Conservation (phyloP, 2,888 invertebrate species). For the Torymus auratus region DNA sequence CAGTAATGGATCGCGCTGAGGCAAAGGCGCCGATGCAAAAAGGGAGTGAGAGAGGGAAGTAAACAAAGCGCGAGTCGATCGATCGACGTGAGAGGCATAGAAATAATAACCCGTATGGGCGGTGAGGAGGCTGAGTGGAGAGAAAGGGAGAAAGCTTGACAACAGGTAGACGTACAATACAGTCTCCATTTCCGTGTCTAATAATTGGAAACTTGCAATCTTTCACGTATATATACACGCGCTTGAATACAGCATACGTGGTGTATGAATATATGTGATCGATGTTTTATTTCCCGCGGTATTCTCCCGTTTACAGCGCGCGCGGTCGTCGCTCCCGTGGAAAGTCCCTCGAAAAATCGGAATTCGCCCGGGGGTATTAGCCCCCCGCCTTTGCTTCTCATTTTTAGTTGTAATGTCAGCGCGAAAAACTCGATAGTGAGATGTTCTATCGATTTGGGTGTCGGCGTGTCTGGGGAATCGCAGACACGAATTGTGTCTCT, state of each 20-base stretch:
- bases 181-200: conserved; percentile 16
- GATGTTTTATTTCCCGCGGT: conserved; percentile 1
- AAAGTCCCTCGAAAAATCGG: too few species aligned
- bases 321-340: not conserved
- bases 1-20: too few species aligned
- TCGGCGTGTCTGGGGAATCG: too few species aligned
- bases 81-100: conserved; percentile 7
- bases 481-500: too few species aligned
- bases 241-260: not conserved
- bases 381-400: too few species aligned
- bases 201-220: conserved; percentile 38
- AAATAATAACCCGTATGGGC: conserved; percentile 34
- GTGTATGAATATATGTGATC: conserved; percentile 7
- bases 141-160: conserved; percentile 1
- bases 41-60: too few species aligned
- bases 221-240: not conserved
- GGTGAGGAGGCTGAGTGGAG: not conserved
- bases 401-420: too few species aligned
- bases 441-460: too few species aligned
- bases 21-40: too few species aligned
- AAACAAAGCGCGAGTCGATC: not conserved
- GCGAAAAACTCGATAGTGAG: too few species aligned
- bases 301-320: conserved; percentile 16
- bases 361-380: too few species aligned
- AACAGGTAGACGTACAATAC: conserved; percentile 33